Percentiles rank a stretch among this genome's conserved stretches.
Conservation (phyloP, 2,113 vertebrate species). For the Tupaia chinensis region DNA sequence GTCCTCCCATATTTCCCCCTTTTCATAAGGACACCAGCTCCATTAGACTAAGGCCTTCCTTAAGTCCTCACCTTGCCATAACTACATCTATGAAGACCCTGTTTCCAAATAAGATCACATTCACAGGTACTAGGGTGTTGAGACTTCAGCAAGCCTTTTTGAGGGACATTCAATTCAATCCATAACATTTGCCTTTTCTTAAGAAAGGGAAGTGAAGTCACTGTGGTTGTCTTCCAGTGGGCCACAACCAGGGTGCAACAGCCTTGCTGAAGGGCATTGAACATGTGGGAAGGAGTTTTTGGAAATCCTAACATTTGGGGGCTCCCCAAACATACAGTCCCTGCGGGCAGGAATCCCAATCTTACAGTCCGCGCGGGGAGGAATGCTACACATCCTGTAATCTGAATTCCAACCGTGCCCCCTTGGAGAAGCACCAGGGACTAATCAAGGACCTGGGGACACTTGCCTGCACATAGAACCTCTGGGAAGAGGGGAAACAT, state of each 20-base stretch:
- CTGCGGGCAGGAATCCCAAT: no score
- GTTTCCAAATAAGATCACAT: neutral
- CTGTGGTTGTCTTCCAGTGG: neutral
- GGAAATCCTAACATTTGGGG: neutral
- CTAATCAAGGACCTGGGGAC: rapidly evolving
- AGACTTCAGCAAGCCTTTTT: neutral
- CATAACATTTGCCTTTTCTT: neutral
- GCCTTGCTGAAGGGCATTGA: neutral
- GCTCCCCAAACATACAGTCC: neutral
- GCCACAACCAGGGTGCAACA: no score
- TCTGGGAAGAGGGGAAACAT: no score
- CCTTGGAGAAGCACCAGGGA: neutral
- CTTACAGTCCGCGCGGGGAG: no score
- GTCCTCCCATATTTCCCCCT: neutral
- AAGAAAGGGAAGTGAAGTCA: neutral
- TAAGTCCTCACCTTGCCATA: neutral
- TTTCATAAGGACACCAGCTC: neutral
- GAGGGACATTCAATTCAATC: neutral
- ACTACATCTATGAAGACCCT: neutral
- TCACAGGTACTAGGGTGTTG: neutral
- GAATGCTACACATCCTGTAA: neutral
- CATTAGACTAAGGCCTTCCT: neutral
- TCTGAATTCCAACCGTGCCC: neutral
- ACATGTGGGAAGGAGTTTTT: neutral
- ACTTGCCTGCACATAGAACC: neutral